Evolutionary conservation across 2,797 vertebrate species (phyloP).

Genomic region (Coreius guichenoti): DNA sequence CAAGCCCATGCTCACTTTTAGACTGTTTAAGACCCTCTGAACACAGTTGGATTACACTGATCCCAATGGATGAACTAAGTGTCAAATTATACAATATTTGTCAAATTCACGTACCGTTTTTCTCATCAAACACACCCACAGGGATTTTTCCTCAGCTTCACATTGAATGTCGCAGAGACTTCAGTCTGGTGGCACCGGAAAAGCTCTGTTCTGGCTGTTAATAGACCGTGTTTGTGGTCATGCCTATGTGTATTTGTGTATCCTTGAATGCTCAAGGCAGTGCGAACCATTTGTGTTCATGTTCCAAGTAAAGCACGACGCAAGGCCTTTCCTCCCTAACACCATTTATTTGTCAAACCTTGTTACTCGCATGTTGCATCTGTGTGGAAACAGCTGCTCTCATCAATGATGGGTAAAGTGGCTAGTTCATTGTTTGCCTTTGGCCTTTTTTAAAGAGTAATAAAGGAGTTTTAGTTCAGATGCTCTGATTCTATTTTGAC

Average conservation of each 20-base stretch:
- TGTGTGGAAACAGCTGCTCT: constrained; percentile 1
- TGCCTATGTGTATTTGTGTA: constrained; percentile 63
- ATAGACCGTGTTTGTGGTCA: constrained; percentile 18
- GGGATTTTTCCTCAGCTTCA: background rate
- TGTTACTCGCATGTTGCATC: constrained; percentile 1
- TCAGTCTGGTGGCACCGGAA: background rate
- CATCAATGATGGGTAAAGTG: background rate
- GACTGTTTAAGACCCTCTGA: background rate
- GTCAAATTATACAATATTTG: constrained; percentile 9
- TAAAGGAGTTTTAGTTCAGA: background rate
- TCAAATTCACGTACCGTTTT: constrained; percentile 29
- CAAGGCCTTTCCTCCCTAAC: constrained; percentile 31
- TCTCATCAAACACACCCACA: constrained; percentile 1
- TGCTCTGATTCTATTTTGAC: background rate
- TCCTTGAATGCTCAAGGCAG: constrained; percentile 74
- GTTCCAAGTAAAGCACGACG: constrained; percentile 29
- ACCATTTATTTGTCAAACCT: constrained; percentile 31
- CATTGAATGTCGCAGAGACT: background rate
- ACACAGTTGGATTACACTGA: background rate
- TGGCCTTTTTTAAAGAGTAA: constrained; percentile 2
- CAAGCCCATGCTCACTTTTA: background rate
- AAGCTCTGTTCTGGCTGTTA: constrained; percentile 3
- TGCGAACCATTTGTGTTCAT: constrained; percentile 51
- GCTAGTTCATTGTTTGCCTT: background rate
- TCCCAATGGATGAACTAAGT: background rate